Base-by-base conservation (phyloP, 2,888 invertebrate genomes). In the Frankliniella fusca region DNA sequence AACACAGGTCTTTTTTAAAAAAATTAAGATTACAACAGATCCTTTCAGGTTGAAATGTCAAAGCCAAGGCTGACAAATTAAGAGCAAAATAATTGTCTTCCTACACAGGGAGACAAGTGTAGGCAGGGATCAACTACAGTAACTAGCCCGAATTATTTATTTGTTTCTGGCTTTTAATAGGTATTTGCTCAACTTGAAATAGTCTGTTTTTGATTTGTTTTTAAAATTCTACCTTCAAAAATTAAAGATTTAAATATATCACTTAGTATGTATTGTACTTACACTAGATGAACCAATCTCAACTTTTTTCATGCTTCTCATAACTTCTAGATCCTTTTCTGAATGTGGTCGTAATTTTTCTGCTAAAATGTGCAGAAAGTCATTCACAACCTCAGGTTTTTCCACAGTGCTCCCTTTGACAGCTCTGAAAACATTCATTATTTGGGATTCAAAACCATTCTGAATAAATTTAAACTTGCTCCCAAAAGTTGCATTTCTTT, bases 351-450 rank as follows among this genome's bases (percentile, higher is more conserved):
- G 89, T 1, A 98, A 88, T 84, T 93, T 92, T 81, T 92, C 90
- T 0, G 94, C 93, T 48, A 98, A 89, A 76, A 91, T 91, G 85
- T 95, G 92, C 3, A 98, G 90, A 88, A 98, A 98, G 83, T 94
- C 91, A 82, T 90, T 89, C 0, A 97, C 97, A 85, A 93, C 93
- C 81, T 92, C 90, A 0, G 98, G 94, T 0, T 91, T 92, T 86
- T 96, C 95, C 85, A 95, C 94, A 80, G 97, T 93, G 85, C 97
- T 96, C 11, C 95, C 95, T 86, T 94, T 94, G 83, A 98, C 91
- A 1, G 97, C 97, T 86, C 97, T 93, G 86, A 84, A 88, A 12
- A 28, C 15, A 80, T 48, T 15, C 5, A 1, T n/a, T 38, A 80
- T 12, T 12, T 27, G 11, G 48, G 48, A 38, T 80, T 48, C 8